phyloP scores from a whole-genome alignment of 2,888 invertebrate species.

The Orthosia gracilis region DNA sequence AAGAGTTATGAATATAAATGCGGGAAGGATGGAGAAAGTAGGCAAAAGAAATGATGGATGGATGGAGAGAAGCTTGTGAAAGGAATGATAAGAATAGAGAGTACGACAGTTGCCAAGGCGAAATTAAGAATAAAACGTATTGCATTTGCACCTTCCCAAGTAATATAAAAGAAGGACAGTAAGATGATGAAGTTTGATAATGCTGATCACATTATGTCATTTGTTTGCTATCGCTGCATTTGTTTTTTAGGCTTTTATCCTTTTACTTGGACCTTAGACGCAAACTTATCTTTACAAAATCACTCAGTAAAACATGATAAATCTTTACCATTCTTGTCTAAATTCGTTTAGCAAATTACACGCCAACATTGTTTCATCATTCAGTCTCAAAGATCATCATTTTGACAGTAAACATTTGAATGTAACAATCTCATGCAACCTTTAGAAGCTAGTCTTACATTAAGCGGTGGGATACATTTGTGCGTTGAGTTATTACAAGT shows the following conservation, averaged over 20 bases:
- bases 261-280: background rate
- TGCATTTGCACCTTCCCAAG: background rate
- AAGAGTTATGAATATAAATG: background rate
- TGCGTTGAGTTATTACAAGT: conserved; percentile 65
- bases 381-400: background rate
- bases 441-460: conserved; percentile 71
- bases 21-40: background rate
- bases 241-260: background rate
- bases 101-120: background rate
- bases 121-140: background rate
- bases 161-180: background rate
- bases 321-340: background rate
- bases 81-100: background rate
- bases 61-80: too few species aligned
- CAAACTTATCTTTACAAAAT: background rate
- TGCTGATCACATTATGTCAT: background rate
- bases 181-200: background rate
- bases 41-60: background rate
- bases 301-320: background rate
- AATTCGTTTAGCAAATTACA: conserved; percentile 2
- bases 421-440: conserved; percentile 34
- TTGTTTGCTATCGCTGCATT: background rate
- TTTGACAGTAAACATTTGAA: background rate
- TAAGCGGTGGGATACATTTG: conserved; percentile 85
- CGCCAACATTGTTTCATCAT: background rate